Evolutionary conservation across 2,888 invertebrate species (phyloP).

Genomic region (Catocala nupta): DNA sequence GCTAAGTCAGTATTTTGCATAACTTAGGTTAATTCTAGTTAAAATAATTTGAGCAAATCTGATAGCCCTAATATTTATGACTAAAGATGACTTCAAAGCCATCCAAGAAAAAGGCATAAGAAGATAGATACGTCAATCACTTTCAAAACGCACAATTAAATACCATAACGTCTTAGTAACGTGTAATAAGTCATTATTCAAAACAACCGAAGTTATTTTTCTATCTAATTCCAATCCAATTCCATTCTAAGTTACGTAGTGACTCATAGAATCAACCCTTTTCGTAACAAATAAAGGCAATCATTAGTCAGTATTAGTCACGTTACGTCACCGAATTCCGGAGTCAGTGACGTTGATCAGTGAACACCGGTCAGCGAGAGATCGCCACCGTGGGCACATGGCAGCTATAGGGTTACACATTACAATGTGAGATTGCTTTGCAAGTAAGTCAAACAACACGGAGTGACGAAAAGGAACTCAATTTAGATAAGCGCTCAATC

Average conservation of each 20-base stretch:
- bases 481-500: neutral
- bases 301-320: slow-evolving; percentile 44
- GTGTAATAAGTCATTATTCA: slow-evolving; percentile 1
- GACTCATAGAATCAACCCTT: slow-evolving; percentile 15
- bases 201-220: neutral
- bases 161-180: neutral
- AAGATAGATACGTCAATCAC: no score
- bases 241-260: neutral
- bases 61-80: no score
- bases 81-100: no score
- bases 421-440: slow-evolving; percentile 65
- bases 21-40: no score
- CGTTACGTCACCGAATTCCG: slow-evolving; percentile 72
- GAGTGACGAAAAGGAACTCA: slow-evolving; percentile 35
- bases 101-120: no score
- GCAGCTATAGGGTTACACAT: slow-evolving; percentile 75
- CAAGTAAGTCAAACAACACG: slow-evolving; percentile 22
- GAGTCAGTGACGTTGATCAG: slow-evolving; percentile 64
- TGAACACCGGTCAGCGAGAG: slow-evolving; percentile 58
- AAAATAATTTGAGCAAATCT: no score
- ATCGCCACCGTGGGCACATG: slow-evolving; percentile 71
- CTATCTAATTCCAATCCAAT: neutral
- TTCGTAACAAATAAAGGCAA: slow-evolving; percentile 18
- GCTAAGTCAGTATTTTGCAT: no score
- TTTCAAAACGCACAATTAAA: neutral